phyloP scores from a whole-genome alignment of 2,888 invertebrate species.

The Onthophagus sagittarius region DNA sequence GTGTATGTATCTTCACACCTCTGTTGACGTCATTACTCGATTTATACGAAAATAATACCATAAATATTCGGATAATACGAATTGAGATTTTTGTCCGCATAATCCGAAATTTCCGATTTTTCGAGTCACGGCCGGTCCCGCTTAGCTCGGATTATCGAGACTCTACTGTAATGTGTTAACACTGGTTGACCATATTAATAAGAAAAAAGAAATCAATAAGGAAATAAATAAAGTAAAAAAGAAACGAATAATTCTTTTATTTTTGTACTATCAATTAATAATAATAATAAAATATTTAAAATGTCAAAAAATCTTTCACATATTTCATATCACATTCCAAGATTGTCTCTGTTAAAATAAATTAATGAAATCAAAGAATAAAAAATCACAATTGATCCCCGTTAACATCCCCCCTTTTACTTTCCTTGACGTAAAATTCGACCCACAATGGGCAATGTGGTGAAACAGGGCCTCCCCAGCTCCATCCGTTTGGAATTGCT shows the following conservation, averaged over 20 bases:
- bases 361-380: conserved; percentile 8
- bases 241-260: neutral
- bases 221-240: neutral
- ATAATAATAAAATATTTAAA: neutral
- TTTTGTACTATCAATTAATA: neutral
- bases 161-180: no score
- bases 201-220: no score
- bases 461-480: conserved; percentile 76
- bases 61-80: no score
- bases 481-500: conserved; percentile 80
- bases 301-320: neutral
- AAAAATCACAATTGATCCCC: conserved; percentile 6
- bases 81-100: no score
- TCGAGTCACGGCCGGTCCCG: no score
- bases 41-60: no score
- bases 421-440: conserved; percentile 54
- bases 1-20: no score
- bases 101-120: no score
- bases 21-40: no score
- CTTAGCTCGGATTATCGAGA: no score
- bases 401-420: neutral
- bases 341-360: conserved; percentile 20
- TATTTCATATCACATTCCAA: conserved; percentile 21
- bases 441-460: conserved; percentile 73
- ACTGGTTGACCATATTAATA: no score